A percentile compares a stretch with the other conserved stretches of the same genome.
phyloP scores from a whole-genome alignment of 30 jellyfish, hydroid and myxozoan genomes.

The Aurelia sp. region DNA sequence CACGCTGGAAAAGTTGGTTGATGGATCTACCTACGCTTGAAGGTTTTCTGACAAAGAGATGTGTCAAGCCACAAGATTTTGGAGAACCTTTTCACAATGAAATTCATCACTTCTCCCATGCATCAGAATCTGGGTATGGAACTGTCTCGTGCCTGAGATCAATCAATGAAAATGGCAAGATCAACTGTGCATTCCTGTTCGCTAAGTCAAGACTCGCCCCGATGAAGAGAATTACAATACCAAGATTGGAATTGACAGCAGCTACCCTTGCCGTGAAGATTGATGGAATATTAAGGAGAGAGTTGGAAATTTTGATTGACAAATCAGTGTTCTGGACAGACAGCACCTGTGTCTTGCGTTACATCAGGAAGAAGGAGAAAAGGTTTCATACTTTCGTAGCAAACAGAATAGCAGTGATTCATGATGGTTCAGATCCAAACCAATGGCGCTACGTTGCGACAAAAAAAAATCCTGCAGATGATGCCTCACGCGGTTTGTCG shows the following conservation, averaged over 20 bases:
- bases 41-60: not conserved
- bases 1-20: no score
- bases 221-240: conserved; percentile 36
- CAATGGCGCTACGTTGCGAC: no score
- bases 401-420: no score
- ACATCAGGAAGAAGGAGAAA: conserved; percentile 18
- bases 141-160: no score
- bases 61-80: not conserved
- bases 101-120: conserved; percentile 24
- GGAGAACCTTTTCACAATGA: not conserved
- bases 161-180: no score
- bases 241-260: conserved; percentile 48
- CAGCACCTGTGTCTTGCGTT: conserved; percentile 45
- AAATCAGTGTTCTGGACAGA: conserved; percentile 57
- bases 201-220: conserved; percentile 68
- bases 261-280: conserved; percentile 24
- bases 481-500: no score
- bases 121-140: not conserved
- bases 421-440: no score
- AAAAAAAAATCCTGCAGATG: no score
- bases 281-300: not conserved
- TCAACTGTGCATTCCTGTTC: not conserved
- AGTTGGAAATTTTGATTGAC: not conserved
- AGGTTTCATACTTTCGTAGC: conserved; percentile 47
- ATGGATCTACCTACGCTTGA: no score